Percentiles rank a stretch among this genome's conserved stretches.
These are phyloP conservation scores for Larimichthys crocea DNA, from an alignment of 2,113 vertebrate genomes.

Conservation along the genomic window DNA sequence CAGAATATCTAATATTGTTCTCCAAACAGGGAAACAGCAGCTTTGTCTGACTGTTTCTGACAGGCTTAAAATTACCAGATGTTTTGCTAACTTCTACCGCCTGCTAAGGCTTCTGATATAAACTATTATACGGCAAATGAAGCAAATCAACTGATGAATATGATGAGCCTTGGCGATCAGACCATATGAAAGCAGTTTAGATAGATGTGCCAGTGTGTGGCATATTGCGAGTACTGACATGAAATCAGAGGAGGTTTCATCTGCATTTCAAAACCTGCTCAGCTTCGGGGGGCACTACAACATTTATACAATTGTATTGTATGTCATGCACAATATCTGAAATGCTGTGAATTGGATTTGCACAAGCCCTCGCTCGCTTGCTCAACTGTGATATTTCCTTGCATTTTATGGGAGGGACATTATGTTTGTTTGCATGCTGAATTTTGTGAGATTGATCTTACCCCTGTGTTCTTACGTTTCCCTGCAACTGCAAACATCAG, in stretches of 20 bases:
- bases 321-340: conserved; percentile 35
- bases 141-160: conserved; percentile 17
- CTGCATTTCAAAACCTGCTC: conserved; percentile 37
- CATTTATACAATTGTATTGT: conserved; percentile 27
- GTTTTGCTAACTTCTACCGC: background rate
- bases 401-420: conserved; percentile 17
- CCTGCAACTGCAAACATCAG: background rate
- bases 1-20: conserved; percentile 35
- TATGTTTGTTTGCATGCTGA: conserved; percentile 26
- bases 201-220: background rate
- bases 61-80: conserved; percentile 30
- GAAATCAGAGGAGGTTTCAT: conserved; percentile 34
- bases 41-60: background rate
- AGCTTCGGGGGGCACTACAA: conserved; percentile 19
- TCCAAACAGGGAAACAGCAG: conserved; percentile 5
- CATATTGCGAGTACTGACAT: background rate
- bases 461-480: conserved; percentile 5
- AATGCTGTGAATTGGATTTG: conserved; percentile 41
- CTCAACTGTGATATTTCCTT: conserved; percentile 19
- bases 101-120: conserved; percentile 2
- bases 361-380: conserved; percentile 15
- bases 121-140: conserved; percentile 22
- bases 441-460: conserved; percentile 12
- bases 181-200: background rate
- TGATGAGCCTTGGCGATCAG: background rate